Evolutionary conservation across 1,140 invertebrate species (phyloP).

Genomic region (Holcopasites calliopsidis): DNA sequence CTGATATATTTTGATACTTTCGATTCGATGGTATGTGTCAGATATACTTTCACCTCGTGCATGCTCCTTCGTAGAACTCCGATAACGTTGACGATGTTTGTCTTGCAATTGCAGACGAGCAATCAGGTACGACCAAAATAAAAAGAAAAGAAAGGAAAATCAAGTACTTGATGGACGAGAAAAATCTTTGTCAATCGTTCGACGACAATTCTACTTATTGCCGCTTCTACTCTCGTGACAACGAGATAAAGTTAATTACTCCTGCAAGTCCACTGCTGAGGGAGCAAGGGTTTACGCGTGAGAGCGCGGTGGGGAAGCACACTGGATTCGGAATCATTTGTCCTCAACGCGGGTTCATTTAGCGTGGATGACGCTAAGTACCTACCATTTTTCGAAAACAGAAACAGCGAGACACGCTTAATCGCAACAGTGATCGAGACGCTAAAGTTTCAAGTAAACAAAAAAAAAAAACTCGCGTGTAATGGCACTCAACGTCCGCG

Average conservation of each 20-base stretch:
- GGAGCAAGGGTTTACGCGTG: neutral
- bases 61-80: too few species aligned
- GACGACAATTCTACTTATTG: neutral
- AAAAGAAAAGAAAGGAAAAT: too few species aligned
- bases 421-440: neutral
- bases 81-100: too few species aligned
- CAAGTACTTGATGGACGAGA: too few species aligned
- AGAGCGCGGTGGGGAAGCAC: neutral
- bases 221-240: slow-evolving; percentile 25
- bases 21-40: too few species aligned
- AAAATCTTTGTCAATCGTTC: too few species aligned
- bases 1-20: too few species aligned
- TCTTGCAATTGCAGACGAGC: too few species aligned
- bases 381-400: too few species aligned
- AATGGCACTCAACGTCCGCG: slow-evolving; percentile 19
- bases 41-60: neutral
- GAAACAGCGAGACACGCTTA: neutral
- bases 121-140: too few species aligned
- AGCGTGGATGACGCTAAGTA: too few species aligned
- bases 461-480: slow-evolving; percentile 13
- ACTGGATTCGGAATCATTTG: neutral
- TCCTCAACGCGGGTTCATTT: neutral
- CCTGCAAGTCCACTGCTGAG: neutral
- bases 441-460: slow-evolving; percentile 13
- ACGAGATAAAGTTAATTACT: slow-evolving; percentile 41